Percentiles rank a stretch among this genome's conserved stretches.
These are phyloP conservation scores for Rattus rattus DNA, from an alignment of 2,113 vertebrate species.

Conservation along the genomic window DNA sequence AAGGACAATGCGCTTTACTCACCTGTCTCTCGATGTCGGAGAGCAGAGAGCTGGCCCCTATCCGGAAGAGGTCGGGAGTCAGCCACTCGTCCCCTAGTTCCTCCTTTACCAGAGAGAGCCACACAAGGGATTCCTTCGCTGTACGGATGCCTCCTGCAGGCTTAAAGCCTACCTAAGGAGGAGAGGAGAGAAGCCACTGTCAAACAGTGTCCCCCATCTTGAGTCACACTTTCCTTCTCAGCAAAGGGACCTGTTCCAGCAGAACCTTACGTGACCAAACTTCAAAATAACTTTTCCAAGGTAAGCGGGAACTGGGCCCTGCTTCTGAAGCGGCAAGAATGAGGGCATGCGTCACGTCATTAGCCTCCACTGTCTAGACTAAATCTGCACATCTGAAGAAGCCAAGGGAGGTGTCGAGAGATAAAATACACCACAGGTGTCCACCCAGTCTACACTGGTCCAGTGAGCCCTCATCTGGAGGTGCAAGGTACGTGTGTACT, in stretches of 20 bases:
- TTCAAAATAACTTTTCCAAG: constrained; percentile 26
- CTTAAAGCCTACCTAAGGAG: constrained; percentile 92
- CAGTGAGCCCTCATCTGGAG: neutral
- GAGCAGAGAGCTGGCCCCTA: constrained; percentile 96
- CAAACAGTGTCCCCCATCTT: neutral
- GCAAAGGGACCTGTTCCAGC: neutral
- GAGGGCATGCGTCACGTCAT: constrained; percentile 21
- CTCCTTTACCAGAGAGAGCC: constrained; percentile 95
- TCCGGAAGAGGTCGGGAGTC: constrained; percentile 92
- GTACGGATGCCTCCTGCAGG: constrained; percentile 97
- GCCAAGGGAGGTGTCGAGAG: constrained; percentile 27
- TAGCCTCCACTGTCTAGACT: constrained; percentile 26
- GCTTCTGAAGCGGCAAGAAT: constrained; percentile 31
- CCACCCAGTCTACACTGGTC: neutral
- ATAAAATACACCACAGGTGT: neutral
- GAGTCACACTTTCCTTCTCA: neutral
- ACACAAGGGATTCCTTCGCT: constrained; percentile 92
- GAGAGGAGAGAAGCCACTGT: neutral
- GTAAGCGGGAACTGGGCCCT: constrained; percentile 15
- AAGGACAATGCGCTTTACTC: constrained; percentile 43
- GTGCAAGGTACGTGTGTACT: neutral
- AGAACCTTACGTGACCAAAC: neutral
- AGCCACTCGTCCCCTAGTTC: constrained; percentile 95
- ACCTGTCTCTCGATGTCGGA: constrained; percentile 97
- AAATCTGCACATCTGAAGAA: neutral